Evolutionary conservation across 2,113 vertebrate genomes (phyloP), one percentile per base, ranked within the genome.

Genomic region (Cepphus grylle): DNA sequence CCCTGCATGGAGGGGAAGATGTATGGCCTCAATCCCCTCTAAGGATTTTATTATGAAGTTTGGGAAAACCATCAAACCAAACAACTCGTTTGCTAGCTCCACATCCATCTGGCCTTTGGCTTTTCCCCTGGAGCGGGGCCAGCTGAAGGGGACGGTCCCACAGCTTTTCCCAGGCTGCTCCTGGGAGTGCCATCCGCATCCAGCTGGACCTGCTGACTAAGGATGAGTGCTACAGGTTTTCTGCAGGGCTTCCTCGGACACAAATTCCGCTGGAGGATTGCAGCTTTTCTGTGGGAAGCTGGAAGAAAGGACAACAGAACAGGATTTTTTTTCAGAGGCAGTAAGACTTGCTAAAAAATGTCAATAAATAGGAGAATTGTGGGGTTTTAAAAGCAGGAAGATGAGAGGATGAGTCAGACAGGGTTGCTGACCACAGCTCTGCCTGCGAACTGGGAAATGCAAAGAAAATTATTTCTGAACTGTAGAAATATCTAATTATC

Each of bases 401-500:
- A 81, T 89, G 86, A 94, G 91, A 80, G 34, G 71, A 63, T 93
- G 95, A 95, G 84, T 94, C 94, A 94, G 84, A 73, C 45, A 77
- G 77, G 19, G 26, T 12, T 95, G 84, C 91, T 97, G 95, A 94
- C 86, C 94, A 56, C 89, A 93, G 66, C 53, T 87, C 62, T 91
- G 88, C 53, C 88, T 83, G 93, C 1, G 0, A 94, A 86, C 53
- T 83, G 50, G 73, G 85, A 96, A 95, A 94, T 12, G 59, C 61
- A 90, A 95, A 87, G 78, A 77, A 91, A 91, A 93, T 73, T 6
- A 93, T 88, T 93, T 80, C 74, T 82, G 71, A 0, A 0, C 58
- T 87, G 81, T 30, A 91, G 93, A 96, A 97, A 90, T 67, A 71
- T 49, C 79, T 81, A 90, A 93, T 95, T 93, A 85, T 94, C 63